Base-by-base conservation (phyloP, 2,113 vertebrate species). In the Heliornis fulica region DNA sequence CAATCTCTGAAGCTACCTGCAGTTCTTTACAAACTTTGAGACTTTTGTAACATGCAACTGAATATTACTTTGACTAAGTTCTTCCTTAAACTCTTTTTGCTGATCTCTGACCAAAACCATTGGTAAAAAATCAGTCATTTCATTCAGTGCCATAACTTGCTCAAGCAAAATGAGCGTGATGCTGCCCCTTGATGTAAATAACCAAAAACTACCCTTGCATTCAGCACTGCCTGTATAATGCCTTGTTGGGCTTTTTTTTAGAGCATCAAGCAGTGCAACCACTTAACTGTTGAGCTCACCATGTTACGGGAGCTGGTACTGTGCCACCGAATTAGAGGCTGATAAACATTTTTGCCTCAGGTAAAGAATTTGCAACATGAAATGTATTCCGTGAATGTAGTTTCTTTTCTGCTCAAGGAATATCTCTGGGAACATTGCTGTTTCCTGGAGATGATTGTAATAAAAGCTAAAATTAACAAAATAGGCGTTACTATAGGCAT, bases 391-490 rank as follows among this genome's bases (percentile, higher is more conserved):
- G 0, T 53, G 50, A 83, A 82, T 11, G 38, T 15, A 59, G 50
- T 36, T 91, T 76, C 63, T 91, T 85, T 95, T 74, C 82, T 86
- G 92, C 76, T 90, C n/a, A 83, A 83, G 87, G 90, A 95, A 13
- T 72, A 4, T 94, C 71, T 90, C 83, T 88, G 88, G 29, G 63
- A 93, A 74, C 22, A 14, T 70, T 77, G 51, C 70, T 75, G 83
- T 88, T 96, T 95, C 90, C 74, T 40, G 59, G 76, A 89, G 82
- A 89, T 83, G 80, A 48, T 32, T 83, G 61, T 51, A 94, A 87
- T 82, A 96, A 87, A 94, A 86, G n/a, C 64, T 92, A 77, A 90
- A 94, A 94, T 89, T 93, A 92, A 92, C 65, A 75, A 89, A 92
- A 84, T n/a, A 92, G 88, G 81, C 23, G 0, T 87, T 94, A 72